These are phyloP conservation scores for Macrosoma leucophasiata DNA, from an alignment of 2,888 invertebrate species.

Conservation along the genomic window DNA sequence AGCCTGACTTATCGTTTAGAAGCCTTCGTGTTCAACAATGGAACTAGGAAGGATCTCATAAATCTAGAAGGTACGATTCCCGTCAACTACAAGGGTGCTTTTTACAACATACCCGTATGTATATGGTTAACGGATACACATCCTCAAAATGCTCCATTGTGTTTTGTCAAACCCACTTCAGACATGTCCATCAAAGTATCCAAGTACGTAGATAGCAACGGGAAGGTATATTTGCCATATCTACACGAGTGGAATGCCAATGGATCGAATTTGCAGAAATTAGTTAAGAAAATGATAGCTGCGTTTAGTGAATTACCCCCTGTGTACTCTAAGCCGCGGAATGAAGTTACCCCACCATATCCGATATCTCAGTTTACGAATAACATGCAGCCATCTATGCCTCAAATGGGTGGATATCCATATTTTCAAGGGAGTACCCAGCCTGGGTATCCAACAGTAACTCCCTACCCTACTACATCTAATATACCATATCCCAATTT, in stretches of 20 bases:
- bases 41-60: conserved; percentile 85
- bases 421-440: conserved; percentile 46
- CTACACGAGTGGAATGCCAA: conserved; percentile 93
- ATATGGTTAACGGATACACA: conserved; percentile 98
- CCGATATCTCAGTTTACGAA: conserved; percentile 64
- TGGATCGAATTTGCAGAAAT: conserved; percentile 88
- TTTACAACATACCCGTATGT: conserved; percentile 97
- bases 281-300: conserved; percentile 93
- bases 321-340: conserved; percentile 86
- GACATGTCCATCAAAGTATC: conserved; percentile 98
- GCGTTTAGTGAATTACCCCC: conserved; percentile 98
- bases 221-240: conserved; percentile 97
- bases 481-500: conserved; percentile 71
- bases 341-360: conserved; percentile 76
- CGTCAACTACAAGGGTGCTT: conserved; percentile 89
- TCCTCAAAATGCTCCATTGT: conserved; percentile 96
- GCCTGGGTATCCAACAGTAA: conserved; percentile 50
- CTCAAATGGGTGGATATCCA: conserved; percentile 62
- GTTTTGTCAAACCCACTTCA: conserved; percentile 94
- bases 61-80: conserved; percentile 95
- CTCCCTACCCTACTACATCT: conserved; percentile 61
- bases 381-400: no score
- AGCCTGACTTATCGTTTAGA: conserved; percentile 64
- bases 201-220: conserved; percentile 94
- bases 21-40: conserved; percentile 90